phyloP scores from a whole-genome alignment of 2,797 vertebrate species.

The Chloroceryle amazona region DNA sequence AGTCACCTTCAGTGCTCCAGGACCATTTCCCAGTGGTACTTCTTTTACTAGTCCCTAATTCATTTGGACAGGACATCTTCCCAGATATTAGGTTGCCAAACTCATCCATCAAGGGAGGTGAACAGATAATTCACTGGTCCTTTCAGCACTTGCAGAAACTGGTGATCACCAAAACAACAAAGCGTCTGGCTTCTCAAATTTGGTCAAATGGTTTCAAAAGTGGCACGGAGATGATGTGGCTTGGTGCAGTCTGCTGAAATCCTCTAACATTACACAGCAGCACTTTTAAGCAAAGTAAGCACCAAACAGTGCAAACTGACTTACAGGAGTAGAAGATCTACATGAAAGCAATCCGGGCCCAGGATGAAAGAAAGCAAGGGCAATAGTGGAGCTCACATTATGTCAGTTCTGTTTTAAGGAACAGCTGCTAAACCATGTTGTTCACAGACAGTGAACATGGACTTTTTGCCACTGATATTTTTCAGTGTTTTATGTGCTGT shows the following conservation, averaged over 20 bases:
- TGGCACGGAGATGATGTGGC: not conserved
- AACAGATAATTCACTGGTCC: not conserved
- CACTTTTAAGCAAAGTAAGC: not conserved
- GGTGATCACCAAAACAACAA: not conserved
- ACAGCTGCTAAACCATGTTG: not conserved
- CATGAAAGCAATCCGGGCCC: accelerated
- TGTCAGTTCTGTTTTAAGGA: not conserved
- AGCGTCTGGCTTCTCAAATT: not conserved
- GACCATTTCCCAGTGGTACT: not conserved
- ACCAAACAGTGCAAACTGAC: not conserved
- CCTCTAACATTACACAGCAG: not conserved
- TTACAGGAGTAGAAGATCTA: not conserved
- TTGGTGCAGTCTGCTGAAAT: not conserved
- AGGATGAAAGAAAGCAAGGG: not conserved
- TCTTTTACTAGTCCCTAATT: not conserved
- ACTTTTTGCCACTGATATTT: not conserved
- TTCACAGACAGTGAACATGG: not conserved
- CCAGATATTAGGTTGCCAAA: not conserved
- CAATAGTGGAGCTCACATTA: not conserved
- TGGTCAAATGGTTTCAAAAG: not conserved
- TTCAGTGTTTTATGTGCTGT: not conserved
- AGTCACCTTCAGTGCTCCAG: not conserved
- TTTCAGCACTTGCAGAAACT: not conserved
- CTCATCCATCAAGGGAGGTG: accelerated
- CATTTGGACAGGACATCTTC: not conserved